phyloP scores from a whole-genome alignment of 1,140 invertebrate species.

The Temnothorax nylanderi region DNA sequence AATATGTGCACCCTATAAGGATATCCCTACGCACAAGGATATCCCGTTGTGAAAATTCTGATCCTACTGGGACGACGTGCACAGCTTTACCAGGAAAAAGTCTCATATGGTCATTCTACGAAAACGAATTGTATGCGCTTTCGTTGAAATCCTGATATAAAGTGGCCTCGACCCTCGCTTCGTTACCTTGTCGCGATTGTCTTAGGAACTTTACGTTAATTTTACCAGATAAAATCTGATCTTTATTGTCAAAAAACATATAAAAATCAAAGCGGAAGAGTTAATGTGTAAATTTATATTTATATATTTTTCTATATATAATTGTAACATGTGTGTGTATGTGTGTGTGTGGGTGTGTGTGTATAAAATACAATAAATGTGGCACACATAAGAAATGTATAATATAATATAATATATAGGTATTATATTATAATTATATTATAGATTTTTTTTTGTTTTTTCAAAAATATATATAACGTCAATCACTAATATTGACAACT shows the following conservation, averaged over 20 bases:
- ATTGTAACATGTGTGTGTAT: too few relatives aligned
- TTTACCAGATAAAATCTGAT: background rate
- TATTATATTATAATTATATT: too few relatives aligned
- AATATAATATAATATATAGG: too few relatives aligned
- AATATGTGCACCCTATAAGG: slow-evolving; percentile 31
- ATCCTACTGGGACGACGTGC: slow-evolving; percentile 9
- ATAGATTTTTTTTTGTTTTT: background rate
- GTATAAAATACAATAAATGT: too few relatives aligned
- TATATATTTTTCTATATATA: too few relatives aligned
- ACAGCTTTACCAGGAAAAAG: background rate
- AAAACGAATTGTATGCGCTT: slow-evolving; percentile 23
- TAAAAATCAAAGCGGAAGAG: background rate
- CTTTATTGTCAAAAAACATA: background rate
- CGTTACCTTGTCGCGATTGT: background rate
- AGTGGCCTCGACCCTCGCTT: background rate
- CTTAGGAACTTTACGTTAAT: background rate
- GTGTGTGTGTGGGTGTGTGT: too few relatives aligned
- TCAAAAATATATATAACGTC: background rate
- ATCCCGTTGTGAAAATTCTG: slow-evolving; percentile 15
- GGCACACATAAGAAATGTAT: too few relatives aligned
- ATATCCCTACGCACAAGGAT: background rate
- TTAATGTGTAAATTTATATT: too few relatives aligned
- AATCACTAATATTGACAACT: background rate
- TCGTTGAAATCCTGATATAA: slow-evolving; percentile 20
- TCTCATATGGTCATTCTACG: background rate